A percentile compares a stretch with the other conserved stretches of the same genome.
Evolutionary conservation across 1,140 invertebrate genomes (phyloP).

Genomic region (Trissolcus basalis): DNA sequence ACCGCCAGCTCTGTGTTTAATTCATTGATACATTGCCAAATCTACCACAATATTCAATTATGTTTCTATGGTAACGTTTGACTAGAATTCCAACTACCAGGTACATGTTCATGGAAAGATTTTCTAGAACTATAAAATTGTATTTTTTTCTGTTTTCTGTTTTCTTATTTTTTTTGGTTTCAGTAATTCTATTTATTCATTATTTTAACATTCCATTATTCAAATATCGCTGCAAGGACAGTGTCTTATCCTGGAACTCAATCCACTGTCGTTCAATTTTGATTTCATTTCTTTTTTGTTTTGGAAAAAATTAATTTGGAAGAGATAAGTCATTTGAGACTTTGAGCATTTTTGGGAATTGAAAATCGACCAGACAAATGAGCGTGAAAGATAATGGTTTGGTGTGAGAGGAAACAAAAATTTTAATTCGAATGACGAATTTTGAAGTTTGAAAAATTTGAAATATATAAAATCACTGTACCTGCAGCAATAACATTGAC

Average conservation of each 20-base stretch:
- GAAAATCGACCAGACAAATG: too few species aligned
- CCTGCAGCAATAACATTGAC: constrained; percentile 72
- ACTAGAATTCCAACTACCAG: constrained; percentile 49
- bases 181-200: neutral
- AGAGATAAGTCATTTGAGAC: too few species aligned
- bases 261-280: too few species aligned
- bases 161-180: constrained; percentile 15
- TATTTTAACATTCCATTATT: constrained; percentile 10
- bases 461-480: constrained; percentile 43
- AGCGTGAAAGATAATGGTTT: too few species aligned
- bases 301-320: too few species aligned
- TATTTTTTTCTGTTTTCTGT: too few species aligned
- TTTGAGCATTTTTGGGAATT: too few species aligned
- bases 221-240: constrained; percentile 38
- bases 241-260: constrained; percentile 5
- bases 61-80: constrained; percentile 39
- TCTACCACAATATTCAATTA: constrained; percentile 39
- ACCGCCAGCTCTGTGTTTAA: constrained; percentile 47
- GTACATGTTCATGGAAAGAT: constrained; percentile 52
- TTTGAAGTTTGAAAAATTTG: neutral
- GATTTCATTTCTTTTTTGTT: too few species aligned
- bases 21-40: constrained; percentile 30
- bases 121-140: constrained; percentile 49
- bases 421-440: too few species aligned
- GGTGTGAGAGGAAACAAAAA: too few species aligned